These are phyloP conservation scores for Myotis brandtii DNA, from an alignment of 2,113 vertebrate genomes.

Conservation along the genomic window DNA sequence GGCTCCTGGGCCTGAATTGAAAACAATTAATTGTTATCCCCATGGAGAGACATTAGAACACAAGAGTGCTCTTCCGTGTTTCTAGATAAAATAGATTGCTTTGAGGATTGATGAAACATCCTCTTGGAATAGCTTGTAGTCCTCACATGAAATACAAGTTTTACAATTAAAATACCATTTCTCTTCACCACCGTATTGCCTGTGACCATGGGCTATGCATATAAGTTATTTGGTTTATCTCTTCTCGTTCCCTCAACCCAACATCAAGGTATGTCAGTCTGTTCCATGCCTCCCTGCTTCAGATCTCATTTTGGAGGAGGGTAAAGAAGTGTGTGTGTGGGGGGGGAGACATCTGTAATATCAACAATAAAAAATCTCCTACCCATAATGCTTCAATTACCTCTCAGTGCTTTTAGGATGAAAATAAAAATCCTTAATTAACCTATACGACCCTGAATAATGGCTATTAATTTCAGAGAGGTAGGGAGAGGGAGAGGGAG, in stretches of 20 bases:
- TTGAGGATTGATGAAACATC: conserved; percentile 27
- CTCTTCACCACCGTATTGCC: not conserved
- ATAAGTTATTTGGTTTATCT: too few relatives aligned
- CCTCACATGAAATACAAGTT: conserved; percentile 24
- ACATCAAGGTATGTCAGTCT: too few relatives aligned
- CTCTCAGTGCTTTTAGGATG: not conserved
- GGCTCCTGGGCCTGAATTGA: not conserved
- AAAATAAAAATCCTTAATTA: not conserved
- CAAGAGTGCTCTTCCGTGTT: not conserved
- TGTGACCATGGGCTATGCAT: too few relatives aligned
- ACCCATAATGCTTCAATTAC: not conserved
- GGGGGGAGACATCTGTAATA: too few relatives aligned
- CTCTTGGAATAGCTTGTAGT: conserved; percentile 1
- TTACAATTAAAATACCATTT: conserved; percentile 61
- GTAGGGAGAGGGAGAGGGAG: too few relatives aligned
- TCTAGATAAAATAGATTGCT: conserved; percentile 15
- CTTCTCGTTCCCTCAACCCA: too few relatives aligned
- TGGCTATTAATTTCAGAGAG: too few relatives aligned
- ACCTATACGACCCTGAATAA: not conserved
- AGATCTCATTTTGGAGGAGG: too few relatives aligned
- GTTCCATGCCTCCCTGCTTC: too few relatives aligned
- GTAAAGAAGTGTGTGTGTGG: too few relatives aligned
- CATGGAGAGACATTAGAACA: not conserved
- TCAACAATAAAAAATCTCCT: not conserved
- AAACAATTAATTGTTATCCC: conserved; percentile 7